These are phyloP conservation scores for Psilopsiagon aymara DNA, from an alignment of 2,113 vertebrate species.

Conservation along the genomic window DNA sequence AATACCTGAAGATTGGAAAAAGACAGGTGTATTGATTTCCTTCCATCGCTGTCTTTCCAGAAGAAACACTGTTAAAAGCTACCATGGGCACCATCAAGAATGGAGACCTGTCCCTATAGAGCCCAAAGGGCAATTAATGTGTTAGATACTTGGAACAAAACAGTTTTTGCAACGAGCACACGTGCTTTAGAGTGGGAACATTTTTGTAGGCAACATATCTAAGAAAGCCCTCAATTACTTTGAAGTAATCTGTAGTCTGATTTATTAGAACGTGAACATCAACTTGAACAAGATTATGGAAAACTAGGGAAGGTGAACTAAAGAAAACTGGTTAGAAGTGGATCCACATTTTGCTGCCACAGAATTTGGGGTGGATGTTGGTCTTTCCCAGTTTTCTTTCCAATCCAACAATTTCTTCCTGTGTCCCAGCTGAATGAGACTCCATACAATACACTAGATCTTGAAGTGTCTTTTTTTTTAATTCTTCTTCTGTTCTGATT, in stretches of 20 bases:
- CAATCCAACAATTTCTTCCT: background rate
- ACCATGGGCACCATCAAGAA: background rate
- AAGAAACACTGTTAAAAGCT: background rate
- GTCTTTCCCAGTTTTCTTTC: background rate
- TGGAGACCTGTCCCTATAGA: background rate
- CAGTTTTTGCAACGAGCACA: background rate
- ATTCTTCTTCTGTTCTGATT: background rate
- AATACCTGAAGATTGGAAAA: background rate
- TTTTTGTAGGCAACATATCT: background rate
- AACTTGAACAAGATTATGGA: background rate
- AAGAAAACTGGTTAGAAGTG: background rate
- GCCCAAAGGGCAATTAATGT: background rate
- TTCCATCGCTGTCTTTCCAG: background rate
- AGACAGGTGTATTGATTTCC: background rate
- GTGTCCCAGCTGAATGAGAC: background rate
- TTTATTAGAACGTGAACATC: background rate
- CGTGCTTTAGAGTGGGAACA: background rate
- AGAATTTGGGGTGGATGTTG: background rate
- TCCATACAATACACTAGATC: background rate
- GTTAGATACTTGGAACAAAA: background rate
- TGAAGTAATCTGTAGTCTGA: background rate
- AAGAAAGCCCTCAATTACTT: background rate
- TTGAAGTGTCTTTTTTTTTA: background rate
- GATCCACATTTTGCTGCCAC: background rate
- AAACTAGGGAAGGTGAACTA: background rate